Evolutionary conservation across 35 echinoderm and acorn worm species (phyloP), one percentile per base, ranked within the genome.

Genomic region (Ophioderma brevispina): DNA sequence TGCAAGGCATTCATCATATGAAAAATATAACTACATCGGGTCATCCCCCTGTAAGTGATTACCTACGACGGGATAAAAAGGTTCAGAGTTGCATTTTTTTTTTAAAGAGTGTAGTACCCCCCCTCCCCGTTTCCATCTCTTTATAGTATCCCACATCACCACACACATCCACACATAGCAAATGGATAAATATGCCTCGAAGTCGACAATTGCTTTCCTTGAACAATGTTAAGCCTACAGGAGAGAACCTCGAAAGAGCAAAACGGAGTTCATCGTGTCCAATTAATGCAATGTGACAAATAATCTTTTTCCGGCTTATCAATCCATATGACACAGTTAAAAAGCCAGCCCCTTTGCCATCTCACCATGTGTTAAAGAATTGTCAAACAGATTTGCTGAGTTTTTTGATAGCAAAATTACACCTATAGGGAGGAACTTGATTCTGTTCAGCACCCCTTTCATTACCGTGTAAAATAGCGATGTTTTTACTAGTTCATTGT

Each of bases 171-270:
- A n/a, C n/a, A n/a, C n/a, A n/a, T n/a, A n/a, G 87, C 40, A 90
- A 76, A 34, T 90, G 89, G 89, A 83, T 28, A 39, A 39, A 33
- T 10, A 84, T 50, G 89, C 3, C 38, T 90, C 32, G 89, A 90
- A 35, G 81, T 90, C 32, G 42, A 90, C 64, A 90, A 49, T 75
- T 35, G 25, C 64, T 5, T 90, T 84, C 37, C 31, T 38, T 35
- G 55, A 38, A 15, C 43, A 49, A 19, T 90, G 88, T 36, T 42
- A 40, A 55, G 80, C 31, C 15, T 90, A 90, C 36, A 90, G 55
- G 40, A 10, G 38, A n/a, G 21, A 64, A 25, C 78, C 83, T 11
- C 37, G 38, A 31, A 90, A 38, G 13, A 14, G 38, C 0, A 90
- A 90, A 49, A 90, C 80, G 1, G 31, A 80, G 3, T 13, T 25